Base-by-base conservation (phyloP, 2,888 invertebrate genomes). In the Xylota segnis region DNA sequence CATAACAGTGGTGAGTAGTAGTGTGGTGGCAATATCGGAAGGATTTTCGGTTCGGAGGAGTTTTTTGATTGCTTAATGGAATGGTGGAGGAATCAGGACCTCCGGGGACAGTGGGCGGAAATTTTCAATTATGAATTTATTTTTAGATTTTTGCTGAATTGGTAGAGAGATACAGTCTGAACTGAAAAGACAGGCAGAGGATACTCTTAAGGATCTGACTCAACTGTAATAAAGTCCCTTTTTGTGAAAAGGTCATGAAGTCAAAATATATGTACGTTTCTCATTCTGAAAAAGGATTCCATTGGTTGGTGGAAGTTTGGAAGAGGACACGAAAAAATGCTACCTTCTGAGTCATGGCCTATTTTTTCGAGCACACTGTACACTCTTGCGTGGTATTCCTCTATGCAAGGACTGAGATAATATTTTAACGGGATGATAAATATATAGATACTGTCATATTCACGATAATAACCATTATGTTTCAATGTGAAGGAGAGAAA, bases 381-480 rank as follows among this genome's bases (percentile, higher is more conserved):
- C 23, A 50, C 4, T 23, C 23, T 50, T 1, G 10, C 45, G 45
- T 16, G 14, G 12, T 43, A 43, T 47, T 27, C 12, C 52, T 12
- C 6, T n/a, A 7, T n/a, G 10, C 1, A n/a, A n/a, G 23, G 27
- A 10, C 6, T 32, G 32, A n/a, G 27, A 27, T 54, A 40, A 12
- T 52, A 54, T 54, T 66, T 29, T 52, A 52, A 52, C 37, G 37
- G 32, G 5, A 47, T 50, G n/a, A 18, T 52, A 52, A 34, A 66
- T 66, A 66, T 66, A 50, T 50, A 50, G 66, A 50, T 23, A 37
- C 52, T 52, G 52, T 52, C 37, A 27, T 18, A n/a, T 7, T 40
- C 14, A 18, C 14, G 18, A 58, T 58, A 58, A 58, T 18, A 12
- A 5, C 18, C 58, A 37, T 23, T 50, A 52, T 47, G 12, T 47